A percentile compares a stretch with the other conserved stretches of the same genome.
Conservation (phyloP, 2,888 invertebrate species). For the Hoplodrina blanda region DNA sequence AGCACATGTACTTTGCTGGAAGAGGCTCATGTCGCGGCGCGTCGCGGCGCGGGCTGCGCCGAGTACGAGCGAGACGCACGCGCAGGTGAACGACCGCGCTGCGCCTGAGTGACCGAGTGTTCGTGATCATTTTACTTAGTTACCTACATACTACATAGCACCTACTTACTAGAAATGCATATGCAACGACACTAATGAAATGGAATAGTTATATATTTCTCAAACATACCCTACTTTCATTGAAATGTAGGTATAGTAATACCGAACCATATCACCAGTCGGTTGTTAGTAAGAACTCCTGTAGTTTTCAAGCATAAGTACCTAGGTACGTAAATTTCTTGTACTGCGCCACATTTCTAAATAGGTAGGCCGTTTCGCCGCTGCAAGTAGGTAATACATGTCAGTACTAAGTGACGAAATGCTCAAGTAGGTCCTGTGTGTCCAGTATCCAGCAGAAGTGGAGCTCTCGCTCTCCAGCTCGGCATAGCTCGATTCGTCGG, state of each 20-base stretch:
- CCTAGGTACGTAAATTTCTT: too few relatives aligned
- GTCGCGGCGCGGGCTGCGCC: too few relatives aligned
- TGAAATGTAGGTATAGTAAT: not conserved
- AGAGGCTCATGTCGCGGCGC: not conserved
- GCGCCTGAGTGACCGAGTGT: slow-evolving; percentile 42
- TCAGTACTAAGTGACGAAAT: too few relatives aligned
- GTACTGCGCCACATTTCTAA: too few relatives aligned
- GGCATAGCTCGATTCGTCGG: too few relatives aligned
- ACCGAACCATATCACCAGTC: not conserved
- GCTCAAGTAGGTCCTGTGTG: too few relatives aligned
- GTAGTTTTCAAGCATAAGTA: too few relatives aligned
- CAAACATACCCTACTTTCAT: slow-evolving; percentile 21
- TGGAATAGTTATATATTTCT: slow-evolving; percentile 5
- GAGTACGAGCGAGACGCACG: slow-evolving; percentile 38
- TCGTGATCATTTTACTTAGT: slow-evolving; percentile 17
- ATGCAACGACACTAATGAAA: slow-evolving; percentile 40
- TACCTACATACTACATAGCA: not conserved
- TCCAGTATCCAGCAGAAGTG: too few relatives aligned
- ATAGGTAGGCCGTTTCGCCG: too few relatives aligned
- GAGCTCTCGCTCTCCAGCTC: too few relatives aligned
- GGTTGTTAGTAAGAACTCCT: too few relatives aligned
- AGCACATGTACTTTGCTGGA: not conserved
- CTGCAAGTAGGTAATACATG: too few relatives aligned
- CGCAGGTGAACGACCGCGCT: slow-evolving; percentile 47
- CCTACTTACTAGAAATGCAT: slow-evolving; percentile 7